Conservation (phyloP, 2,797 vertebrate genomes). For the Astyanax mexicanus region DNA sequence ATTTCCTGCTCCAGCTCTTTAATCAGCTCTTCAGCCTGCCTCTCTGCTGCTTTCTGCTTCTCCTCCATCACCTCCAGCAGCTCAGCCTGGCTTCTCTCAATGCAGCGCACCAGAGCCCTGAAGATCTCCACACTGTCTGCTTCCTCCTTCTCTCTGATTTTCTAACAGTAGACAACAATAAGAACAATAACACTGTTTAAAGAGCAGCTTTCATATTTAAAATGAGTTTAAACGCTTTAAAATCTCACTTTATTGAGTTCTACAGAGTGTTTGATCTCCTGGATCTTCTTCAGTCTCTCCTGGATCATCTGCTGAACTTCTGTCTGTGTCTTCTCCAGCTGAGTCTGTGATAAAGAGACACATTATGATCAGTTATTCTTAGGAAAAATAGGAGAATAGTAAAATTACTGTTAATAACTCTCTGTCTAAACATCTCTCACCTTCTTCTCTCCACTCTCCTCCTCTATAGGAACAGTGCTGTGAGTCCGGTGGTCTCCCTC, state of each 20-base stretch:
- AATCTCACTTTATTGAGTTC: constrained; percentile 20
- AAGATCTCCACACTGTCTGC: not conserved
- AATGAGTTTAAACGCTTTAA: too few relatives aligned
- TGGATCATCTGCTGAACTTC: constrained; percentile 4
- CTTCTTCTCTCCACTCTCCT: constrained; percentile 27
- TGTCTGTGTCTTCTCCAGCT: not conserved
- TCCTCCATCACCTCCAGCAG: not conserved
- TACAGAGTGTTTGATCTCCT: constrained; percentile 1
- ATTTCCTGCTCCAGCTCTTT: constrained; percentile 3
- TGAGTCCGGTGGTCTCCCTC: not conserved
- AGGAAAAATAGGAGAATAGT: not conserved
- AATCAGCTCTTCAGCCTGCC: not conserved
- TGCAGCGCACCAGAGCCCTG: not conserved
- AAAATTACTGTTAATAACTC: not conserved
- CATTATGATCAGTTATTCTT: not conserved
- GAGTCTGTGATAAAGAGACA: not conserved
- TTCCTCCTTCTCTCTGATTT: not conserved
- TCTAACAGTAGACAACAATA: constrained; percentile 1
- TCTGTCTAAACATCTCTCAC: not conserved
- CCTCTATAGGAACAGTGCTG: constrained; percentile 25
- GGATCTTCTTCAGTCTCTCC: constrained; percentile 1
- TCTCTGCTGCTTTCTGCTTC: not conserved
- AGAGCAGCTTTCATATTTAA: too few relatives aligned
- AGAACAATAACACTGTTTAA: too few relatives aligned
- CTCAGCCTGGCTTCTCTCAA: constrained; percentile 1